These are phyloP conservation scores for Enoplosus armatus DNA, from an alignment of 2,797 vertebrate species.

Conservation along the genomic window DNA sequence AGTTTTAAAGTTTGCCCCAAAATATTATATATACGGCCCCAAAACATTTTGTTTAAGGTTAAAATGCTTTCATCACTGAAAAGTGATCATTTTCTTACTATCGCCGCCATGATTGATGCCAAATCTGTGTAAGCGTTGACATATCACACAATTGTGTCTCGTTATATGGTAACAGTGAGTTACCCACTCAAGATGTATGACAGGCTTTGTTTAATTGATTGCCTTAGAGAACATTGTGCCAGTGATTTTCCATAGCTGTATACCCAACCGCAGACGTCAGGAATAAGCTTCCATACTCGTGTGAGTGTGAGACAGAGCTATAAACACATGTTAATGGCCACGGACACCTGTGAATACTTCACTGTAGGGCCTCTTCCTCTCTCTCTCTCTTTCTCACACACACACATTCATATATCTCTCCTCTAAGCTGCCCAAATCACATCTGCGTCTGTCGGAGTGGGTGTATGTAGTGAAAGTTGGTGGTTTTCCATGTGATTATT, in stretches of 20 bases:
- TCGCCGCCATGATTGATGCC: no score
- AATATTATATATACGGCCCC: no score
- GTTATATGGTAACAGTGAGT: constrained; percentile 44
- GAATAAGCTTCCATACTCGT: constrained; percentile 52
- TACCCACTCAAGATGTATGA: constrained; percentile 45
- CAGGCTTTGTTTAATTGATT: constrained; percentile 51
- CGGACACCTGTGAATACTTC: constrained; percentile 79
- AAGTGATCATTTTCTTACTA: no score
- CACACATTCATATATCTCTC: constrained; percentile 27
- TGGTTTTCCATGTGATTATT: constrained; percentile 72
- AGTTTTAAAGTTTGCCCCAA: no score
- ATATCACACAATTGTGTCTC: constrained; percentile 20
- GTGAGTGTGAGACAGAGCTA: constrained; percentile 65
- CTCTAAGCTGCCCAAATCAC: constrained; percentile 46
- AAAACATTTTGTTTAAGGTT: no score
- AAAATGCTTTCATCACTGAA: no score
- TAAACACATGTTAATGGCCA: constrained; percentile 77
- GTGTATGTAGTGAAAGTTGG: constrained; percentile 64
- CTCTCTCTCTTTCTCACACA: constrained; percentile 3
- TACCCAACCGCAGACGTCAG: constrained; percentile 34
- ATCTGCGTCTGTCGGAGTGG: constrained; percentile 63
- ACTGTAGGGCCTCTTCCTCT: constrained; percentile 51
- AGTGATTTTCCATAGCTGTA: constrained; percentile 64
- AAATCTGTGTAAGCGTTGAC: constrained; percentile 12
- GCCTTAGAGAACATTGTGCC: constrained; percentile 35